Base-by-base conservation (phyloP, 2,797 vertebrate species). In the Limosa lapponica region DNA sequence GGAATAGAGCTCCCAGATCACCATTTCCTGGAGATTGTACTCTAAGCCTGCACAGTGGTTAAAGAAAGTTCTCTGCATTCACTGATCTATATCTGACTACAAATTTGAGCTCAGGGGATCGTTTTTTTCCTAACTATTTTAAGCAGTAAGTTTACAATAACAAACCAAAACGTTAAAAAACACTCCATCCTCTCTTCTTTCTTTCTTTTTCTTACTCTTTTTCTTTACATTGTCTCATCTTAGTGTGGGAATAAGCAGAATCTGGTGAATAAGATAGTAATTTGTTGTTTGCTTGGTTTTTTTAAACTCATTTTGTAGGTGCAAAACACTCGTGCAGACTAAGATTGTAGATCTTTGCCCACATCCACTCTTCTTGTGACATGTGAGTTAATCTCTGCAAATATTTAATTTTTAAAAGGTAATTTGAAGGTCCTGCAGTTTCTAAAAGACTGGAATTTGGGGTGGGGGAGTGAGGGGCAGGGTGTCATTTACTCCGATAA, bases 111-210 rank as follows among this genome's bases (percentile, higher is more conserved):
- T 96, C 95, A 92, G 86, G 87, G 95, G 90, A 95, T 97, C 70
- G 43, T 84, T 95, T 96, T 94, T 96, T 95, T 91, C 94, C 93
- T 90, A 95, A 95, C 97, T 98, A 98, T 98, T 98, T 98, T 98
- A 98, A 97, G 97, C 94, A 87, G 43, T 15, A 48, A 93, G 95
- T 97, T 98, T 97, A 97, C 94, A 97, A 96, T 95, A 97, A 97
- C 91, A 97, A 94, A 70, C 62, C 62, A 93, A 94, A 97, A 96
- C 46, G 2, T 85, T 95, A 96, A 97, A 93, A 89, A 83, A 44
- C 90, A 81, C 52, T 96, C 30, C 49, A 80, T 94, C 65, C 55
- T 94, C 30, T 72, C 17, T 58, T 22, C 16, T 73, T 83, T 59
- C 28, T n/a, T 90, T 62, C 17, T 43, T 75, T 41, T 36, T 74